Percentiles rank a stretch among this genome's conserved stretches.
phyloP scores from a whole-genome alignment of 2,113 vertebrate species.

The Eubucco bourcierii region DNA sequence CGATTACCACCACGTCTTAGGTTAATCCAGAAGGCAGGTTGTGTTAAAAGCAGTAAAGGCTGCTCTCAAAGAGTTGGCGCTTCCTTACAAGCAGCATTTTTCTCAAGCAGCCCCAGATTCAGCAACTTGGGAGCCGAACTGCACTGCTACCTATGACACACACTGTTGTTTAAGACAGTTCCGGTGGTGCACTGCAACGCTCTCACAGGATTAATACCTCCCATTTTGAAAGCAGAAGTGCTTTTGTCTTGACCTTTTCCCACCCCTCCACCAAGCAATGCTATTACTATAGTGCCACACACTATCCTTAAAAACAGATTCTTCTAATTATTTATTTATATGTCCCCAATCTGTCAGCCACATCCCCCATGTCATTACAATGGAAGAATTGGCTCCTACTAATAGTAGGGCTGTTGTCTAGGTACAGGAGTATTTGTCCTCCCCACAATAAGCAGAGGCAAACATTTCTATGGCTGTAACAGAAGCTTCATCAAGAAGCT shows the following conservation, averaged over 20 bases:
- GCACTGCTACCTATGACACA: not conserved
- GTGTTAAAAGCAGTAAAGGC: not conserved
- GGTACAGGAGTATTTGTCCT: not conserved
- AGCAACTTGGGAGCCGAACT: not conserved
- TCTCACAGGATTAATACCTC: not conserved
- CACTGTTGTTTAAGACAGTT: not conserved
- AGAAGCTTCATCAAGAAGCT: not conserved
- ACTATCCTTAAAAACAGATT: not conserved
- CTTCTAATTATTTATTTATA: not conserved
- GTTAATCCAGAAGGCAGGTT: not conserved
- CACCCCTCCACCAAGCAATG: not conserved
- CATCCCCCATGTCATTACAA: not conserved
- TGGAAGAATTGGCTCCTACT: not conserved
- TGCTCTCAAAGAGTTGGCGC: not conserved
- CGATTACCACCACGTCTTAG: not conserved
- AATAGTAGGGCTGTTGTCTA: not conserved
- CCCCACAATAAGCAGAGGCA: not conserved
- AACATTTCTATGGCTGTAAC: rapidly evolving
- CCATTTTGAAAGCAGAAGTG: slow-evolving; percentile 6
- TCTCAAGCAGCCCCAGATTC: not conserved
- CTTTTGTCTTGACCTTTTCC: not conserved
- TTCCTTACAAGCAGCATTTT: not conserved
- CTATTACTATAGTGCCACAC: not conserved
- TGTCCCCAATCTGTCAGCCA: not conserved
- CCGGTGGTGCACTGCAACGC: not conserved